Evolutionary conservation across 64 coral and sea anemone genomes (phyloP), one percentile per base, ranked within the genome.

Genomic region (Montipora efflorescens): DNA sequence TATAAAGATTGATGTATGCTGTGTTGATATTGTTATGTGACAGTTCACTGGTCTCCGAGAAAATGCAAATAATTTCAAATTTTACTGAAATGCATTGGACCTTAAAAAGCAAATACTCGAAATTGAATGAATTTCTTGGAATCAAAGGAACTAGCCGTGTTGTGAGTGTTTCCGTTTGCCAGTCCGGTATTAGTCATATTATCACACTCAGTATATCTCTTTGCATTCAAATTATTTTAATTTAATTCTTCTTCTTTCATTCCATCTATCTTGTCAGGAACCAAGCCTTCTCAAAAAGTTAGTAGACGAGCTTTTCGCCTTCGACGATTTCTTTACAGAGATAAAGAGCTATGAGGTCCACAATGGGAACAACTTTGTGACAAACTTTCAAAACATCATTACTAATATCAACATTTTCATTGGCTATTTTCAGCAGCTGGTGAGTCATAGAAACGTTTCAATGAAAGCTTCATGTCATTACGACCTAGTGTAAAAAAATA

Each of bases 241-340:
- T 57, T 75, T 1, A 22, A 21, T 8, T 23, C 36, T 77, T 45
- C 4, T 23, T 22, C 70, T 71, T 23, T 36, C 2, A 36, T 2
- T 36, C 36, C 19, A 0, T 58, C 72, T 55, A 47, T 52, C 1
- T 43, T 70, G 79, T 74, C 48, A 93, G 92, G 76, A 93, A 11
- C 22, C 78, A 74, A 61, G 45, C 4, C 87, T 93, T 59, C 77
- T 93, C 11, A 47, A 88, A n/a, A 47, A 36, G 47, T n/a, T 69
- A 4, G 49, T 88, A 3, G 28, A 73, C 44, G 43, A 79, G 44
- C 78, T 93, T 18, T 93, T 45, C 77, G 8, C 52, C 25, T 88
- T 93, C 75, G 28, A 11, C n/a, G 48, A 44, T 14, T 88, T 93
- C 53, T 2, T 93, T n/a, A 4, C 43, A 51, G 61, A 80, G 16